These are phyloP conservation scores for Periparus ater DNA, from an alignment of 2,797 vertebrate species.

Conservation along the genomic window DNA sequence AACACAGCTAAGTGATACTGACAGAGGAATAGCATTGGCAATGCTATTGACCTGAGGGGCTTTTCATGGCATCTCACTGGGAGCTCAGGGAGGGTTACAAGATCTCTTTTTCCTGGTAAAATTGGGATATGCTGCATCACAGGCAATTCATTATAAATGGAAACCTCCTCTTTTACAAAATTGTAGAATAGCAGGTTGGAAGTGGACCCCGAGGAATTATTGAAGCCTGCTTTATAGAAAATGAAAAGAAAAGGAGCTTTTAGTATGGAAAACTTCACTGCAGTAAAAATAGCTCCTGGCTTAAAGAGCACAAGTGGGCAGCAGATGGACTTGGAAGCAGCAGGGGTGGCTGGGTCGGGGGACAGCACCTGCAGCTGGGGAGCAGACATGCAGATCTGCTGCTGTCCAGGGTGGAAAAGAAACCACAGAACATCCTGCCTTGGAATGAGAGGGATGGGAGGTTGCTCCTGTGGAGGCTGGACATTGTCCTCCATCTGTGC, in stretches of 20 bases:
- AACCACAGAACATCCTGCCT: not conserved
- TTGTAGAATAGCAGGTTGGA: not conserved
- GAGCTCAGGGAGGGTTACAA: not conserved
- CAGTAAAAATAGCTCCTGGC: not conserved
- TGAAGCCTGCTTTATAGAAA: not conserved
- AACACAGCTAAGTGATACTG: not conserved
- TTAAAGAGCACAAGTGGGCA: not conserved
- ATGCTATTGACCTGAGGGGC: not conserved
- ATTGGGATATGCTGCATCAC: not conserved
- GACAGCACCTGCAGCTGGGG: not conserved
- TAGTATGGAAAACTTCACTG: not conserved
- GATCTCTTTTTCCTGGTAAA: not conserved
- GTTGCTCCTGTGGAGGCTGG: not conserved
- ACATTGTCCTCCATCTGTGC: not conserved
- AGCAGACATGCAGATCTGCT: not conserved
- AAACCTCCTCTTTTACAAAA: not conserved
- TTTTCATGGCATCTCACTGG: not conserved
- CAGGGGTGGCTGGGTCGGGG: not conserved
- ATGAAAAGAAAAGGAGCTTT: not conserved
- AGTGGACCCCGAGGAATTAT: not conserved
- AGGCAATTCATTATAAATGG: not conserved
- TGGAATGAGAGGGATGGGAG: not conserved
- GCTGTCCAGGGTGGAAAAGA: not conserved
- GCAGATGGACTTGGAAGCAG: not conserved
- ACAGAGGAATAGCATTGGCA: not conserved